Evolutionary conservation across 2,888 invertebrate species (phyloP).

Genomic region (Heteromyza rotundicornis): DNA sequence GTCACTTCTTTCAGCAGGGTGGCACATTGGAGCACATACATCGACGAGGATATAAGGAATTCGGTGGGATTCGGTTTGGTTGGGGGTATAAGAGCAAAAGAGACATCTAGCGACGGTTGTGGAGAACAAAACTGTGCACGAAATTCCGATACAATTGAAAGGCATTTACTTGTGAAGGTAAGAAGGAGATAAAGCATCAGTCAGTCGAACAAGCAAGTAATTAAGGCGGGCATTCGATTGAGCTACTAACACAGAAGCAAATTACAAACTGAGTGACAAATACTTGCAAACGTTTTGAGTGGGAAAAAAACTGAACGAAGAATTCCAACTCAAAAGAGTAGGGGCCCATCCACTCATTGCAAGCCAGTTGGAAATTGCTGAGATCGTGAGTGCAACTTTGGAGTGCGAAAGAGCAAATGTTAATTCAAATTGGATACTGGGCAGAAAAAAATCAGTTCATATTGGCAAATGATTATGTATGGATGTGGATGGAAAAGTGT

Average conservation of each 20-base stretch:
- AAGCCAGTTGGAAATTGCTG: too few relatives aligned
- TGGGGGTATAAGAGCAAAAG: conserved; percentile 41
- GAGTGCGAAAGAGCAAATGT: not conserved
- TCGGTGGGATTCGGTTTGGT: not conserved
- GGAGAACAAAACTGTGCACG: conserved; percentile 36
- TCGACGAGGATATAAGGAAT: conserved; percentile 1
- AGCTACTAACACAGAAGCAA: not conserved
- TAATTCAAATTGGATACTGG: not conserved
- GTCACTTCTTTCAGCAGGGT: conserved; percentile 28
- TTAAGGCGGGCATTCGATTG: not conserved
- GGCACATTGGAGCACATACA: conserved; percentile 17
- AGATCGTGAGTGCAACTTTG: not conserved
- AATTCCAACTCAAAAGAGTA: not conserved
- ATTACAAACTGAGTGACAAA: too few relatives aligned
- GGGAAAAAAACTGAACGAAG: not conserved
- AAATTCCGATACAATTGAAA: conserved; percentile 50
- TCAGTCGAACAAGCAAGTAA: not conserved
- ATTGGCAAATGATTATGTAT: not conserved
- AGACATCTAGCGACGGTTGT: conserved; percentile 51
- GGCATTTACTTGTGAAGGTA: not conserved
- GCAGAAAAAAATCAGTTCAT: not conserved
- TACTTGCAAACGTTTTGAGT: too few relatives aligned
- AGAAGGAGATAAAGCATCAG: not conserved
- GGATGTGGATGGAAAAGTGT: not conserved
- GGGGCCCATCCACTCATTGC: too few relatives aligned